Percentiles rank a stretch among this genome's conserved stretches.
Conservation (phyloP, 1,140 invertebrate genomes). For the Diabrotica undecimpunctata region DNA sequence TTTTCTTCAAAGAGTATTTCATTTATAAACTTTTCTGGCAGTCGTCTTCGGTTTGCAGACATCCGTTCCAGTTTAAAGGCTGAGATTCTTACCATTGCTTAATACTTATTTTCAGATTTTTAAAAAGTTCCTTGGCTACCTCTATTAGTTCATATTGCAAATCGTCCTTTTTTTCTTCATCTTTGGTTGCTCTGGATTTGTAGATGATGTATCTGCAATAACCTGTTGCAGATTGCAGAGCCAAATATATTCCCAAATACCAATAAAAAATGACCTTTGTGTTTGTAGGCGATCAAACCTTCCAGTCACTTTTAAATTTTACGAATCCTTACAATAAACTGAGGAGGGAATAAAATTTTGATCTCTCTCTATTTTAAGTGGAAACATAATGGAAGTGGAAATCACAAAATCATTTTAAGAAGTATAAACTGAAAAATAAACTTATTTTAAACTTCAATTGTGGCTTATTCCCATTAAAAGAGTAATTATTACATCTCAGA, state of each 20-base stretch:
- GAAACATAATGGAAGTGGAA: no score
- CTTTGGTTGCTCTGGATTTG: slow-evolving; percentile 6
- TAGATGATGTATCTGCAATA: slow-evolving; percentile 9
- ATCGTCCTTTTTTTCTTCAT: slow-evolving; percentile 11
- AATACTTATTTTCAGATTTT: slow-evolving; percentile 15
- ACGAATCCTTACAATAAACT: no score
- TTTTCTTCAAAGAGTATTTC: slow-evolving; percentile 15
- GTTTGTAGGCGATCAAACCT: no score
- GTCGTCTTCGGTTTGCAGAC: slow-evolving; percentile 10
- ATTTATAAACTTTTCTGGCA: slow-evolving; percentile 16
- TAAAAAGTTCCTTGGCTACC: no score
- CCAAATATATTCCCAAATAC: background rate
- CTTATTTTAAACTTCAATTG: no score
- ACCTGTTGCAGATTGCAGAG: slow-evolving; percentile 4
- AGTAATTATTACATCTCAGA: no score
- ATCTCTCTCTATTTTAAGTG: no score
- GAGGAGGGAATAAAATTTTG: no score
- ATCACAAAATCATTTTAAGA: no score
- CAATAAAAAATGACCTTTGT: background rate
- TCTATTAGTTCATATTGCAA: slow-evolving; percentile 9
- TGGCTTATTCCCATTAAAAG: no score
- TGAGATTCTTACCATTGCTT: slow-evolving; percentile 11
- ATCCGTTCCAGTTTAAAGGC: slow-evolving; percentile 13
- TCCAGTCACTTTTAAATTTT: no score
- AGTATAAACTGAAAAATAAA: no score